Base-by-base conservation (phyloP, 2,113 vertebrate species). In the Amphiprion percula region DNA sequence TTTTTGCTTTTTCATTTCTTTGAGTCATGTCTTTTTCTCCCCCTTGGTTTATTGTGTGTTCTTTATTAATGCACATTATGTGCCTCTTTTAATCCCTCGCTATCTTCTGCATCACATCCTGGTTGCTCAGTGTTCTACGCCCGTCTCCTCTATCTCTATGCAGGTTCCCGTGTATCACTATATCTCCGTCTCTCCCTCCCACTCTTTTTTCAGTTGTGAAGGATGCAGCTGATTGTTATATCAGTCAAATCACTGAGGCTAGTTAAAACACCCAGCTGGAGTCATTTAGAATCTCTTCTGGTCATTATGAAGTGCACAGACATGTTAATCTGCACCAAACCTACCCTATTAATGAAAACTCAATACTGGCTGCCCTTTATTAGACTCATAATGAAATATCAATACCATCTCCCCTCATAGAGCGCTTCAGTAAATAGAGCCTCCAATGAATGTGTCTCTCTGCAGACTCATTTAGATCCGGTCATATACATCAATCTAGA, bases 351-450 rank as follows among this genome's bases (percentile, higher is more conserved):
- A 92, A 95, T 93, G 86, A 92, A 91, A 92, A 88, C 68, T 91
- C 91, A 88, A 91, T 91, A 88, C 64, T 58, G 62, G 64, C 77
- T 89, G 86, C 87, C 90, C 88, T 93, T 92, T 94, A 93, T 91
- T 91, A 90, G 89, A 86, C 82, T 86, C 77, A 68, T 91, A 92
- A 93, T 93, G 79, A 94, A 92, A 94, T 92, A 92, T 92, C 90
- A 94, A 94, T 94, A 91, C 68, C 85, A 82, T 84, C 81, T 87
- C 76, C 76, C 73, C 86, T 84, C 86, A 83, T 72, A 85, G 81
- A 78, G 80, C 15, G 58, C 85, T 81, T 87, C 77, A 75, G 86
- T 88, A 91, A 94, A 92, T 70, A 90, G 80, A 83, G 77, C 66
- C 77, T 61, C 63, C 19, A 26, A 67, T 79, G 72, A 66, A 81